Percentiles rank a stretch among this genome's conserved stretches.
Conservation (phyloP, 2,888 invertebrate genomes). For the Dolichomitus sp. region DNA sequence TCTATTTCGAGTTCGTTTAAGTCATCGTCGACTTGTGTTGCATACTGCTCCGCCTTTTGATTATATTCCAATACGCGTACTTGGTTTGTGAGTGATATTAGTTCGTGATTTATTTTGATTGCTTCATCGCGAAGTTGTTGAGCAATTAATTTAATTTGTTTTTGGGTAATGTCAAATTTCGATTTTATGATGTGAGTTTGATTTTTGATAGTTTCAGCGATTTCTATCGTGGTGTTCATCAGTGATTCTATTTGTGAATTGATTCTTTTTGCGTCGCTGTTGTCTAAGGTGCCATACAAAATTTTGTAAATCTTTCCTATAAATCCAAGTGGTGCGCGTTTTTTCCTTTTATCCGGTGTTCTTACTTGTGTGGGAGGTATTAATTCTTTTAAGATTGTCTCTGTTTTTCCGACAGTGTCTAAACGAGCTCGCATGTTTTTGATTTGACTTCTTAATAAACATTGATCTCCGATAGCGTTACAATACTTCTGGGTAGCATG, state of each 20-base stretch:
- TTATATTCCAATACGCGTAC: too few relatives aligned
- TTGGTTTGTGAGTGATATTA: too few relatives aligned
- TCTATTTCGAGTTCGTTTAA: too few relatives aligned
- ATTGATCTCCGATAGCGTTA: not conserved
- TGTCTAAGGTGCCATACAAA: not conserved
- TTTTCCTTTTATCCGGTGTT: too few relatives aligned
- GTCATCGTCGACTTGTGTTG: too few relatives aligned
- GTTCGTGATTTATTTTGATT: not conserved
- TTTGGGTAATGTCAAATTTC: slow-evolving; percentile 1
- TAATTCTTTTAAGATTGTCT: too few relatives aligned
- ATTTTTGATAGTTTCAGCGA: not conserved
- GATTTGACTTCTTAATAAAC: not conserved
- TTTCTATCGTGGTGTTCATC: not conserved
- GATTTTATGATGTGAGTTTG: slow-evolving; percentile 10
- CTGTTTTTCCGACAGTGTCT: not conserved
- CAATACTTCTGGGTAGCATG: not conserved
- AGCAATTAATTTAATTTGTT: not conserved
- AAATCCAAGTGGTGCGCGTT: not conserved
- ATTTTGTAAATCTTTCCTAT: not conserved
- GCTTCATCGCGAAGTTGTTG: not conserved
- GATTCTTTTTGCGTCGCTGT: not conserved
- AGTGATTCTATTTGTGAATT: not conserved
- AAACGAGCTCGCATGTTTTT: slow-evolving; percentile 3
- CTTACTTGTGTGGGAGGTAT: too few relatives aligned
- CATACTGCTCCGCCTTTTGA: too few relatives aligned